A percentile compares a stretch with the other conserved stretches of the same genome.
Evolutionary conservation across 2,113 vertebrate species (phyloP).

Genomic region (Xiphophorus hellerii): DNA sequence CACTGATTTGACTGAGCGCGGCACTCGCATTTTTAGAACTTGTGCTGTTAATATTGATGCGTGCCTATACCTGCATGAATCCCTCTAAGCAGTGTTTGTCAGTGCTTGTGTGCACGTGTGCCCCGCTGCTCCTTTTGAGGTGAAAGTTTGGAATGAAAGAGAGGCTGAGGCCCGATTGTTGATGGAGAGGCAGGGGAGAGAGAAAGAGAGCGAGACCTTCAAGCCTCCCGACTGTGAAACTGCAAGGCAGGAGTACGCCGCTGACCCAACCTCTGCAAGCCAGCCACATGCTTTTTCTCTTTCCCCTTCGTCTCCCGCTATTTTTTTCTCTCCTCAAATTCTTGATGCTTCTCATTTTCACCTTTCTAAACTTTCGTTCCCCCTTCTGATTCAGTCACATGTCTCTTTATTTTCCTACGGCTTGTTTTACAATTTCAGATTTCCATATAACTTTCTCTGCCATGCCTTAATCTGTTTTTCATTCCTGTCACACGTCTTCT

Average conservation of each 20-base stretch:
- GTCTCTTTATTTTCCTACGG: constrained; percentile 15
- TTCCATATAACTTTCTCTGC: constrained; percentile 11
- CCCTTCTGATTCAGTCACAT: constrained; percentile 12
- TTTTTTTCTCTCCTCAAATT: constrained; percentile 16
- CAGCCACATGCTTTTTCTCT: constrained; percentile 15
- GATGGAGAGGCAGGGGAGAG: constrained; percentile 58
- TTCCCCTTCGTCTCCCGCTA: not conserved
- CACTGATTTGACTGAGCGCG: constrained; percentile 59
- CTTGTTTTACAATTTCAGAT: constrained; percentile 22
- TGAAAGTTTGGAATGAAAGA: constrained; percentile 70
- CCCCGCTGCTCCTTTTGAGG: constrained; percentile 66
- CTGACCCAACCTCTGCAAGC: constrained; percentile 38
- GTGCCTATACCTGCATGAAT: constrained; percentile 72
- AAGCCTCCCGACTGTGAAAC: constrained; percentile 38
- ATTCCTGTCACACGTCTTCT: constrained; percentile 4
- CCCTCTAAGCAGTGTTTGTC: constrained; percentile 65
- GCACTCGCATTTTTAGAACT: constrained; percentile 68
- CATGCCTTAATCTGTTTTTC: not conserved
- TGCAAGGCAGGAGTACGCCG: constrained; percentile 16
- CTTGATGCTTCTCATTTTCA: constrained; percentile 23
- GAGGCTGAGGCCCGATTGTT: constrained; percentile 56
- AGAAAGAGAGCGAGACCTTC: constrained; percentile 55
- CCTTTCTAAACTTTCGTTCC: constrained; percentile 22
- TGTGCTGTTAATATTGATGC: constrained; percentile 77
- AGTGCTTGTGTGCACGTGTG: constrained; percentile 57